Evolutionary conservation across 1,140 invertebrate species (phyloP).

Genomic region (Bombus polaris): DNA sequence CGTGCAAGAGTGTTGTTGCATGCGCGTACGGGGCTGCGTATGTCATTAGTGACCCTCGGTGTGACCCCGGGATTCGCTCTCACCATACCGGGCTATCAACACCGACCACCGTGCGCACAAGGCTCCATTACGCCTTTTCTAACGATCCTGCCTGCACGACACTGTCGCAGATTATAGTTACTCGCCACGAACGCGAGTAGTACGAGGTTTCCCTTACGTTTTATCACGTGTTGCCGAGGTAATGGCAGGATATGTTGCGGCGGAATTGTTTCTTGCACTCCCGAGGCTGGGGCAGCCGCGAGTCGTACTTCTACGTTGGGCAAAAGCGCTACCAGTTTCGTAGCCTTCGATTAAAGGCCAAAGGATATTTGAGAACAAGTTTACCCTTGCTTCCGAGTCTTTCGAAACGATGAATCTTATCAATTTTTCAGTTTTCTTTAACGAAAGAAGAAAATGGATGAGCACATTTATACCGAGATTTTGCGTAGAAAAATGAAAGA

Average conservation of each 20-base stretch:
- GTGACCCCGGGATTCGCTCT: conserved; percentile 75
- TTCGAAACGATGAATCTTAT: neutral
- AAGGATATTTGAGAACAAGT: neutral
- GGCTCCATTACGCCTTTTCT: conserved; percentile 65
- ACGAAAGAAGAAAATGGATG: too few relatives aligned
- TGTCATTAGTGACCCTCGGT: conserved; percentile 80
- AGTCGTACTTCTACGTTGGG: neutral
- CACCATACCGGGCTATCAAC: conserved; percentile 75
- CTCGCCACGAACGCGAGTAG: conserved; percentile 40
- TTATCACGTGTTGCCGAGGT: conserved; percentile 42
- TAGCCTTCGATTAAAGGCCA: neutral
- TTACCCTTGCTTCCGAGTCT: neutral
- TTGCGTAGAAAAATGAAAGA: too few relatives aligned
- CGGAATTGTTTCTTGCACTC: conserved; percentile 47
- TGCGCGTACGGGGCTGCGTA: conserved; percentile 67
- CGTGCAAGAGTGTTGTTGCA: neutral
- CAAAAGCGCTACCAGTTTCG: conserved; percentile 8
- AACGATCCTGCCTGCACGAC: conserved; percentile 61
- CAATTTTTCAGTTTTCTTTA: too few relatives aligned
- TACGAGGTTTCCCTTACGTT: conserved; percentile 31
- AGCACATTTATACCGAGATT: too few relatives aligned
- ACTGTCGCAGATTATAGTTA: conserved; percentile 54
- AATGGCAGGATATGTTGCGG: conserved; percentile 43
- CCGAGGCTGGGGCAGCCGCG: neutral
- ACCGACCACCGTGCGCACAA: conserved; percentile 74